A percentile compares a stretch with the other conserved stretches of the same genome.
Conservation (phyloP, 2,888 invertebrate genomes). For the Apotomis turbidana region DNA sequence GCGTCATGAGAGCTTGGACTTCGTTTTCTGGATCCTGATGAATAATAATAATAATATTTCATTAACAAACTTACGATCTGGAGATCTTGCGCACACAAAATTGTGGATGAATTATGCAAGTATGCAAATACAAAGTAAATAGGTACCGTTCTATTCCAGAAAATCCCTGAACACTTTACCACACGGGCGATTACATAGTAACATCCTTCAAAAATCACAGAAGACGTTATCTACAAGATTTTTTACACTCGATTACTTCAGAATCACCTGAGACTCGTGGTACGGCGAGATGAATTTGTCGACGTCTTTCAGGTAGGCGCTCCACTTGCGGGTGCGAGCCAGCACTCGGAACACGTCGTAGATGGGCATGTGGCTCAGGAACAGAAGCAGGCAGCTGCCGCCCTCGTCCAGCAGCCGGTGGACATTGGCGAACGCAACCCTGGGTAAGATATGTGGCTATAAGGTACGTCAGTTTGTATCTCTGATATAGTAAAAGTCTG, state of each 20-base stretch:
- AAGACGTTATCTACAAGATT: background rate
- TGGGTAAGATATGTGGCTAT: conserved; percentile 51
- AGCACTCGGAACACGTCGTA: conserved; percentile 85
- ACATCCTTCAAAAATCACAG: no score
- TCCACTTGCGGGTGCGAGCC: conserved; percentile 77
- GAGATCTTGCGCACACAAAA: no score
- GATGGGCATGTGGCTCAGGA: conserved; percentile 85
- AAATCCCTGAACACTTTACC: no score
- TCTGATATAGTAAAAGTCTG: no score
- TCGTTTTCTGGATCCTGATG: conserved; percentile 81
- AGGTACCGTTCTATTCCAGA: no score
- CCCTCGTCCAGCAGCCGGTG: conserved; percentile 83
- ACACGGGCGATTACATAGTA: no score
- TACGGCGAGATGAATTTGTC: conserved; percentile 85
- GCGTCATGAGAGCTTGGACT: conserved; percentile 80
- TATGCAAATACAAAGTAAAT: no score
- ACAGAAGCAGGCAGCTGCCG: conserved; percentile 85
- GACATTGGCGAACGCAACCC: conserved; percentile 79
- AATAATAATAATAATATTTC: conserved; percentile 34
- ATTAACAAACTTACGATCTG: no score
- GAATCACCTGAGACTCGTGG: conserved; percentile 69
- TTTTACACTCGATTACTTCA: background rate
- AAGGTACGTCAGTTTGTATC: no score
- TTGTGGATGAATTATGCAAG: no score
- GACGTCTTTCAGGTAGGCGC: conserved; percentile 84